These are phyloP conservation scores for Tigriopus californicus DNA, from an alignment of 2,888 invertebrate species.

Conservation along the genomic window DNA sequence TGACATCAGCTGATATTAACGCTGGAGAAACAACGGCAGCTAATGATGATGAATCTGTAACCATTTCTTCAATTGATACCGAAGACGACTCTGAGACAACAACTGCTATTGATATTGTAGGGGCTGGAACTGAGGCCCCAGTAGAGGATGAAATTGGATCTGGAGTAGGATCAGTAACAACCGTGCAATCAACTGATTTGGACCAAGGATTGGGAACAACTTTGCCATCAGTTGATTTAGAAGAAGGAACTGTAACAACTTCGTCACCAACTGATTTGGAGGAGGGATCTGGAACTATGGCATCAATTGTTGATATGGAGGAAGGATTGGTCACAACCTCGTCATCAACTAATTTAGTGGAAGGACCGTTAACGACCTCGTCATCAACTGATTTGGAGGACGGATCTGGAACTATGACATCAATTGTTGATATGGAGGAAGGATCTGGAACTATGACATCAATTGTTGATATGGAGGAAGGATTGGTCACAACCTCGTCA, in stretches of 20 bases:
- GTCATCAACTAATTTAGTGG: neutral
- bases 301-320: neutral
- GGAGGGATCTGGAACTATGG: neutral
- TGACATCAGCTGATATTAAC: neutral
- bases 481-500: neutral
- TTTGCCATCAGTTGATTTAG: no score
- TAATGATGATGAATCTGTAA: constrained; percentile 9
- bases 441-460: neutral
- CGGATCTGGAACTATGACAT: neutral
- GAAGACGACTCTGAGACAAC: no score
- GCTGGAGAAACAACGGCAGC: neutral
- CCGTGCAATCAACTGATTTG: no score
- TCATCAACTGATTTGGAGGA: constrained; percentile 12
- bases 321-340: neutral
- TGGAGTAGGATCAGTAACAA: neutral
- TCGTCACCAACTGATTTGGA: constrained; percentile 1
- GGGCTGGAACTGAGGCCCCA: no score
- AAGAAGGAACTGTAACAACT: no score
- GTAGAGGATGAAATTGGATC: neutral
- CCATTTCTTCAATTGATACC: constrained; percentile 17
- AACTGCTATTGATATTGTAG: no score
- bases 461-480: no score
- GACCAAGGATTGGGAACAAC: neutral
- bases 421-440: neutral
- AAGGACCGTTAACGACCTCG: neutral